phyloP scores from a whole-genome alignment of 2,888 invertebrate genomes.

The Eilema depressum region DNA sequence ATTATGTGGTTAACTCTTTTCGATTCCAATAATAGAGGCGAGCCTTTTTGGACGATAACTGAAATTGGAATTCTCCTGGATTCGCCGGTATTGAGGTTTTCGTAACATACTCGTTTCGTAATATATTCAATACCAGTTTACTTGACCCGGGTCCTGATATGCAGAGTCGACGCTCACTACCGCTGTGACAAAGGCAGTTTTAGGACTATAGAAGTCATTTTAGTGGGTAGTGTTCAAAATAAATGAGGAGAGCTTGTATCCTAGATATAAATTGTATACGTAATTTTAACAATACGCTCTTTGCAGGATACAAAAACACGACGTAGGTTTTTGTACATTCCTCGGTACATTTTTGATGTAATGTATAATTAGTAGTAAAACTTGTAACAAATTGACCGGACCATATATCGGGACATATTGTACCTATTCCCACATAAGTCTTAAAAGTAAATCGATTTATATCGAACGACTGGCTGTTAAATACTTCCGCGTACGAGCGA shows the following conservation, averaged over 20 bases:
- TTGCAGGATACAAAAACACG: not conserved
- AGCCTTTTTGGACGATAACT: not conserved
- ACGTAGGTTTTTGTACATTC: no score
- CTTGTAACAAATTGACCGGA: not conserved
- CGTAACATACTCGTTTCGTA: not conserved
- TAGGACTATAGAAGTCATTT: no score
- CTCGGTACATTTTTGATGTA: not conserved
- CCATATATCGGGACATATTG: conserved; percentile 28
- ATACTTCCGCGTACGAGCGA: conserved; percentile 80
- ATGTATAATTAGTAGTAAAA: not conserved
- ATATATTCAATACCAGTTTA: no score
- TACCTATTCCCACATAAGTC: conserved; percentile 49
- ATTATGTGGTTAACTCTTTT: not conserved
- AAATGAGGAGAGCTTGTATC: no score
- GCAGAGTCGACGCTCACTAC: no score
- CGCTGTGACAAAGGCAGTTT: no score
- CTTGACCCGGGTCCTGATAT: no score
- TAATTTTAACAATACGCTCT: no score
- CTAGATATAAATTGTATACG: no score
- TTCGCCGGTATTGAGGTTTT: not conserved
- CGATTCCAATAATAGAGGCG: not conserved
- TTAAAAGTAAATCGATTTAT: conserved; percentile 64
- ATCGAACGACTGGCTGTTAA: conserved; percentile 64
- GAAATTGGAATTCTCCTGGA: not conserved
- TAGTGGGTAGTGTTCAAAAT: no score